Evolutionary conservation across 2,888 invertebrate genomes (phyloP), one percentile per base, ranked within the genome.

Genomic region (Abrostola triplasia): DNA sequence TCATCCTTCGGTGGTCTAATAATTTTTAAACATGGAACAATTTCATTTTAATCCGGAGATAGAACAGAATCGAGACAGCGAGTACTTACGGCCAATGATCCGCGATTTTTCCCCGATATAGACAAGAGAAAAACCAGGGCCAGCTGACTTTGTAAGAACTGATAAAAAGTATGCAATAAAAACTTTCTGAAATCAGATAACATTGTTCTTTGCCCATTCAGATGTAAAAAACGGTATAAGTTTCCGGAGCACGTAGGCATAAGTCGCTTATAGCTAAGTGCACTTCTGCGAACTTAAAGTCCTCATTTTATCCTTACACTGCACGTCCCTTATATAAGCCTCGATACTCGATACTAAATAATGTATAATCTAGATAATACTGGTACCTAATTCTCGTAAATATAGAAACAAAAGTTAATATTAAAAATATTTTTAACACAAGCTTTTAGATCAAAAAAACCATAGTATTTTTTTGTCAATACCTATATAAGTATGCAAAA

Each of bases 151-250:
- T 51, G 53, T 59, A 48, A 41, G 36, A 38, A 36, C 57, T 11
- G 54, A 60, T 73, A 59, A 12, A 48, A 48, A 69, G 73, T 54
- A 7, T 51, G 51, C 37, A 52, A 64, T 64, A 47, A 59, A 70
- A 64, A 69, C 70, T 69, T 68, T 56, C 68, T 35, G 12, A 57
- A 7, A 42, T 36, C 51, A 36, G 51, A 61, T 69, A 42, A 54
- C 37, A 48, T 54, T 48, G 11, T 56, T 55, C 35, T 54, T 42
- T 0, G 24, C 36, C 38, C 42, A 58, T 52, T 48, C 54, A 36
- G 50, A 50, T 54, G 36, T 70, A 59, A 73, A 64, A 67, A 59
- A n/a, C 56, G 52, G 67, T 67, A 38, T 52, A 73, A 77, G 60
- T 76, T 70, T 9, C 5, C 1, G 35, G 7, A 60, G 13, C 38